phyloP scores from a whole-genome alignment of 2,888 invertebrate species.

The Lithophane leautieri region DNA sequence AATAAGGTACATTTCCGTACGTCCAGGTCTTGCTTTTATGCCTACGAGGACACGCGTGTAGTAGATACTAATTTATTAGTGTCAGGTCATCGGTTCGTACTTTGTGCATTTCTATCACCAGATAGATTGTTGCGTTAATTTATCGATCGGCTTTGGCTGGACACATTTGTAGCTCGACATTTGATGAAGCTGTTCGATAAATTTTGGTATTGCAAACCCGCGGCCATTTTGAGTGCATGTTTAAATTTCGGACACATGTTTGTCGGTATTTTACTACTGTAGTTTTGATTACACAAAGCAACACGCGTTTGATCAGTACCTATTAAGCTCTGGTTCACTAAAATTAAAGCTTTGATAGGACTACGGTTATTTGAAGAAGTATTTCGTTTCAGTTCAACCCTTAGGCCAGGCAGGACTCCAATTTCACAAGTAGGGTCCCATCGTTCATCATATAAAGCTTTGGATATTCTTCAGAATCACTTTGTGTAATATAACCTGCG shows the following conservation, averaged over 20 bases:
- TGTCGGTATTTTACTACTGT: not conserved
- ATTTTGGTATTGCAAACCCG: conserved; percentile 4
- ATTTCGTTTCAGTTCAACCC: conserved; percentile 23
- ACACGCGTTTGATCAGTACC: not conserved
- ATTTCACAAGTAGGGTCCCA: conserved; percentile 42
- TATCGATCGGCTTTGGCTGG: conserved; percentile 42
- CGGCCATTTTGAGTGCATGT: not conserved
- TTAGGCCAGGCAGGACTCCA: conserved; percentile 17
- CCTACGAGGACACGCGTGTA: conserved; percentile 50
- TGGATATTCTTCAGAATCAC: conserved; percentile 19
- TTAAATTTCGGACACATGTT: not conserved
- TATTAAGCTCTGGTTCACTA: no score
- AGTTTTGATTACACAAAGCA: conserved; percentile 3
- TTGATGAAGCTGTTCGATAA: conserved; percentile 21
- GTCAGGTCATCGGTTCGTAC: conserved; percentile 64
- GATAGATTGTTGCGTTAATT: conserved; percentile 44
- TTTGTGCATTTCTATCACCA: conserved; percentile 59
- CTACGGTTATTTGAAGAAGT: not conserved
- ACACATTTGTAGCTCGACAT: conserved; percentile 14
- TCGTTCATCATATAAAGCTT: conserved; percentile 47
- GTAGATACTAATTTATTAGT: conserved; percentile 66
- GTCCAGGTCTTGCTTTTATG: conserved; percentile 12
- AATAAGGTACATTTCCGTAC: conserved; percentile 40
- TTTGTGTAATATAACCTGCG: conserved; percentile 43
- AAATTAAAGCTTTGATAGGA: not conserved